A percentile compares a stretch with the other conserved stretches of the same genome.
These are phyloP conservation scores for Antennarius maculatus DNA, from an alignment of 2,797 vertebrate genomes.

Conservation along the genomic window DNA sequence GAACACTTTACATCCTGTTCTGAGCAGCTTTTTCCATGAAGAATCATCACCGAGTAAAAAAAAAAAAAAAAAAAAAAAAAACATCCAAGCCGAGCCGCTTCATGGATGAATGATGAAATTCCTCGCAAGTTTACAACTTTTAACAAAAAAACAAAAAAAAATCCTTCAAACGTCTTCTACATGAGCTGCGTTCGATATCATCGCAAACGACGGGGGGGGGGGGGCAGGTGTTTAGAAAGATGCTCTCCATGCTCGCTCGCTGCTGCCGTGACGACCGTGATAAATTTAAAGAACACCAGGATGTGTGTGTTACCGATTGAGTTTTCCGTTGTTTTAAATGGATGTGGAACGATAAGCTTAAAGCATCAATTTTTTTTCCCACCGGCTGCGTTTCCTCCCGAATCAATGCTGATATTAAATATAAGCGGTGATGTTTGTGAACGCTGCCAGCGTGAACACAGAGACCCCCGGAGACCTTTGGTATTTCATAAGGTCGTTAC, in stretches of 20 bases:
- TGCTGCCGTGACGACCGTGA: background rate
- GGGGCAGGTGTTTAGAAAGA: background rate
- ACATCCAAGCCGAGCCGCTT: background rate
- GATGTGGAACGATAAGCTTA: background rate
- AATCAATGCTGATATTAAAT: background rate
- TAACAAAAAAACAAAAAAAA: background rate
- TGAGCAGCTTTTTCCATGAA: background rate
- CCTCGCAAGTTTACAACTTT: background rate
- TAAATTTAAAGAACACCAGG: background rate
- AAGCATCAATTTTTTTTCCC: background rate
- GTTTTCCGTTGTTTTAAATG: background rate
- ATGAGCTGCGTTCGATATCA: background rate
- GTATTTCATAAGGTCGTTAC: slow-evolving; percentile 19
- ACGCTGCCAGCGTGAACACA: background rate
- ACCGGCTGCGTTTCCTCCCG: background rate
- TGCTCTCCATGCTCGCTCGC: background rate
- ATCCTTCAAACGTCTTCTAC: background rate
- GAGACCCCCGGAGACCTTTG: slow-evolving; percentile 4
- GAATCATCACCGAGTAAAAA: background rate
- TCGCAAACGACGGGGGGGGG: too few relatives aligned
- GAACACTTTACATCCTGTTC: slow-evolving; percentile 7
- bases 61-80: background rate
- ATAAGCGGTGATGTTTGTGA: background rate
- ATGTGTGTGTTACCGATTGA: background rate
- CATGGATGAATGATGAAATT: background rate